Base-by-base conservation (phyloP, 1,140 invertebrate species). In the Drosophila seguyi region DNA sequence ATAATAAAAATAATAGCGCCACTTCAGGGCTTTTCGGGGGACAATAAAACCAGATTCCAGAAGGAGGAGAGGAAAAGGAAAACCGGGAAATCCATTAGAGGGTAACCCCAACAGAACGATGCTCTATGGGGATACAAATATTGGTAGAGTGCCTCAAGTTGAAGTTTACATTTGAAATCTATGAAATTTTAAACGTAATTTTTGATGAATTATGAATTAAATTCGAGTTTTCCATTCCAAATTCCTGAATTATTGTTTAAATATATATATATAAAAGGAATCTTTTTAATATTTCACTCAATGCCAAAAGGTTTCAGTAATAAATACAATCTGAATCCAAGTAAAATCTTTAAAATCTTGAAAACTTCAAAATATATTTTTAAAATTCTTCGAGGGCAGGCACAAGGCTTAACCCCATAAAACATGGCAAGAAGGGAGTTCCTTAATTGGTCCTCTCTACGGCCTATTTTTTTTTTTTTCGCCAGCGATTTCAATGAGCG, bases 1-100 rank as follows among this genome's bases (percentile, higher is more conserved):
- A 82, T 79, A 87, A 87, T 87, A 87, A 87, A 79, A 82, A 87
- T 87, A 87, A 76, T 71, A 69, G 39, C 22, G 63, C 59, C 77
- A 76, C 56, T 69, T 67, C 45, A 69, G 61, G 60, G 53, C 16
- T 25, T 41, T 65, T n/a, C n/a, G 16, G 29, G 61, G 61, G 36
- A 72, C 67, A 75, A 75, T 56, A 72, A 75, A 62, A 62, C 25
- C 59, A 67, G 67, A 55, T 69, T 27, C 25, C 25, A 11, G 14
- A 27, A n/a, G 10, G 16, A 29, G 25, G 20, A 41, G 4, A 29
- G 20, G 4, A 29, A 27, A 20, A 25, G 25, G 48, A 31, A 39
- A 16, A 16, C 20, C 31, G n/a, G 14, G 11, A 16, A 53, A 53
- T 25, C 52, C 20, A 39, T 66, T 18, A 5, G 18, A 8, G 25